Evolutionary conservation across 1,140 invertebrate genomes (phyloP).

Genomic region (Ceratina calcarata): DNA sequence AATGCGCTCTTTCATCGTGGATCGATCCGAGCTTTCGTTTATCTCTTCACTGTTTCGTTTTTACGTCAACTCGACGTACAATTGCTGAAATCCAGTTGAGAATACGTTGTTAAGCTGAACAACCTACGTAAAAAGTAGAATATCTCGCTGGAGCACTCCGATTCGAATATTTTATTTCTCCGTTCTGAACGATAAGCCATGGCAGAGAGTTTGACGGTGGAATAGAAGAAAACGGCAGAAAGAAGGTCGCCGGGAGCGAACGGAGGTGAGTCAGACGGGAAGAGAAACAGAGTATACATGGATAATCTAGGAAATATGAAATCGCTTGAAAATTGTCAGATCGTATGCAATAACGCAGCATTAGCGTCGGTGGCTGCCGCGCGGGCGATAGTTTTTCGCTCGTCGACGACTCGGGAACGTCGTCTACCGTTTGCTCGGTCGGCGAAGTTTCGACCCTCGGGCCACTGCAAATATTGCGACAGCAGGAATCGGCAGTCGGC

Average conservation of each 20-base stretch:
- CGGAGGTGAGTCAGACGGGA: too few relatives aligned
- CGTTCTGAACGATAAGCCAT: background rate
- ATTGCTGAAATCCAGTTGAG: too few relatives aligned
- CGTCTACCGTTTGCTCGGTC: too few relatives aligned
- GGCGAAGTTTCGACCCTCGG: constrained; percentile 47
- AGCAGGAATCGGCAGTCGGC: constrained; percentile 53
- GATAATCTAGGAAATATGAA: constrained; percentile 62
- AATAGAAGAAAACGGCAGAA: background rate
- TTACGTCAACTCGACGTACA: too few relatives aligned
- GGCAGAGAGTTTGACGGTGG: background rate
- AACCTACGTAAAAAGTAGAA: too few relatives aligned
- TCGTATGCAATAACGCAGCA: constrained; percentile 67
- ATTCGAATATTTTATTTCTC: too few relatives aligned
- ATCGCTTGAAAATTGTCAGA: constrained; percentile 66
- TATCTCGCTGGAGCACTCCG: too few relatives aligned
- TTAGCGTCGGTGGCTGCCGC: constrained; percentile 43
- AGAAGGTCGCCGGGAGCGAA: background rate
- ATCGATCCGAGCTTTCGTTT: too few relatives aligned
- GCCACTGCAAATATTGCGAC: constrained; percentile 47
- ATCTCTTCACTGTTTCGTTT: too few relatives aligned
- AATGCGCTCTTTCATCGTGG: too few relatives aligned
- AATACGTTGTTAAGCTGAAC: too few relatives aligned
- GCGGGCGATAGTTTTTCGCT: constrained; percentile 8
- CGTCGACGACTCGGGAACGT: background rate
- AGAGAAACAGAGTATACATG: background rate